A percentile compares a stretch with the other conserved stretches of the same genome.
Evolutionary conservation across 2,113 vertebrate genomes (phyloP).

Genomic region (Eptatretus burgeri): DNA sequence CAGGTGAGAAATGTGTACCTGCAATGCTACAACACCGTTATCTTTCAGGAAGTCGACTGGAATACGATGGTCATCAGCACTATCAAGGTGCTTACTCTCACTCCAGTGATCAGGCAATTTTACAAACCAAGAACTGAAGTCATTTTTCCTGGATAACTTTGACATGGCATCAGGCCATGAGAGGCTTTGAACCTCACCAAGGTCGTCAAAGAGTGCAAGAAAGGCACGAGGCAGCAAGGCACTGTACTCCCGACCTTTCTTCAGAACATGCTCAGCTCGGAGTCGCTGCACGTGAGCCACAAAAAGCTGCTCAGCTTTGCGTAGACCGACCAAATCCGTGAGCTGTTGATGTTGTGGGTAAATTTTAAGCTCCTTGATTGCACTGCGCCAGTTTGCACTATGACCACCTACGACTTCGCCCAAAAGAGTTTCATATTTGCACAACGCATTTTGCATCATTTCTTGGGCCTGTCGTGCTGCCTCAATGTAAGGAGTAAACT

Average conservation of each 20-base stretch:
- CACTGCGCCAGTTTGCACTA: slow-evolving; percentile 62
- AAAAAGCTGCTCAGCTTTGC: background rate
- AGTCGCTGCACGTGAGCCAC: background rate
- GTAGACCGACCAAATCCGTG: background rate
- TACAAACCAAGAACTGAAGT: slow-evolving; percentile 79
- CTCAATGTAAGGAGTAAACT: slow-evolving; percentile 80
- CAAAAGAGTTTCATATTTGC: slow-evolving; percentile 60
- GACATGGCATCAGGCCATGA: slow-evolving; percentile 64
- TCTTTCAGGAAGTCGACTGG: slow-evolving; percentile 73
- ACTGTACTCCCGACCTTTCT: slow-evolving; percentile 35
- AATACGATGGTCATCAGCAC: slow-evolving; percentile 62
- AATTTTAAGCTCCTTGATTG: slow-evolving; percentile 63
- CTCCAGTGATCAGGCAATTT: slow-evolving; percentile 72
- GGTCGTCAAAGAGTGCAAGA: slow-evolving; percentile 50
- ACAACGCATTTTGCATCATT: slow-evolving; percentile 46
- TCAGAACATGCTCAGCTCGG: background rate
- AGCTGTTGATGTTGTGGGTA: slow-evolving; percentile 15
- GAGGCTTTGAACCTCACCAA: slow-evolving; percentile 64
- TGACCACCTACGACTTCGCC: slow-evolving; percentile 13
- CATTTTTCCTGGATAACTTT: slow-evolving; percentile 41
- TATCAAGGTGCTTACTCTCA: slow-evolving; percentile 76
- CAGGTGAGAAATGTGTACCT: slow-evolving; percentile 73
- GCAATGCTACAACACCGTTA: slow-evolving; percentile 51
- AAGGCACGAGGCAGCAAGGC: slow-evolving; percentile 74
- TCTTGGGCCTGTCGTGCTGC: slow-evolving; percentile 75